Conservation (phyloP, 2,797 vertebrate species). For the Sebastes paucispinis region DNA sequence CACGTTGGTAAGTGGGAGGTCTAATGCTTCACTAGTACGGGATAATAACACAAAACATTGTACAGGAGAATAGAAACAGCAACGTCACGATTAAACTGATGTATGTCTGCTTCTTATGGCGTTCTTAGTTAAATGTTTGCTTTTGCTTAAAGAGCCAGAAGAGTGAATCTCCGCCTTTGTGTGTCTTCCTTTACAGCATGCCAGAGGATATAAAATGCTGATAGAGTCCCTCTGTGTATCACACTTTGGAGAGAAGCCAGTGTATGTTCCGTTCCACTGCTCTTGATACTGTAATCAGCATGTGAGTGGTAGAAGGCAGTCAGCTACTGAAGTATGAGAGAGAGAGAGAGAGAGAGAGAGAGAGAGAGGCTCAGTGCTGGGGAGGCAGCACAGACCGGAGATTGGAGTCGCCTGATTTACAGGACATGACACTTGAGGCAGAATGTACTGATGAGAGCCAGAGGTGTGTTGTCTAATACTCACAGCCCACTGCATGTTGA, state of each 20-base stretch:
- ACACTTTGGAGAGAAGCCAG: conserved; percentile 62
- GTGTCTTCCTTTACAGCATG: conserved; percentile 34
- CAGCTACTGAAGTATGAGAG: conserved; percentile 48
- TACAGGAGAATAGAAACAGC: not conserved
- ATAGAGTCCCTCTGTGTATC: conserved; percentile 54
- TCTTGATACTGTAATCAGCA: conserved; percentile 75
- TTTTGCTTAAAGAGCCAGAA: conserved; percentile 40
- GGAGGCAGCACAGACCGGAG: conserved; percentile 32
- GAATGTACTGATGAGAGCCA: conserved; percentile 41
- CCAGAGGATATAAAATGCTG: conserved; percentile 57
- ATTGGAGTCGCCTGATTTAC: conserved; percentile 74
- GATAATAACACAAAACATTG: not conserved
- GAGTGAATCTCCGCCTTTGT: conserved; percentile 15
- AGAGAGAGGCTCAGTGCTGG: conserved; percentile 37
- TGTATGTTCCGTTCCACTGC: conserved; percentile 67
- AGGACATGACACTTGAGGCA: conserved; percentile 51
- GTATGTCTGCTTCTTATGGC: not conserved
- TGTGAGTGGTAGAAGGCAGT: conserved; percentile 59
- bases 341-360: conserved; percentile 41
- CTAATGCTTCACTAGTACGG: not conserved
- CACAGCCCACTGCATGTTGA: conserved; percentile 16
- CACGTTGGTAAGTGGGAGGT: not conserved
- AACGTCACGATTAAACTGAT: not conserved
- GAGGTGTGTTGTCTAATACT: conserved; percentile 32
- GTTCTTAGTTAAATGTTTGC: conserved; percentile 30